Evolutionary conservation across 2,888 invertebrate species (phyloP).

Genomic region (Leptothorax acervorum): DNA sequence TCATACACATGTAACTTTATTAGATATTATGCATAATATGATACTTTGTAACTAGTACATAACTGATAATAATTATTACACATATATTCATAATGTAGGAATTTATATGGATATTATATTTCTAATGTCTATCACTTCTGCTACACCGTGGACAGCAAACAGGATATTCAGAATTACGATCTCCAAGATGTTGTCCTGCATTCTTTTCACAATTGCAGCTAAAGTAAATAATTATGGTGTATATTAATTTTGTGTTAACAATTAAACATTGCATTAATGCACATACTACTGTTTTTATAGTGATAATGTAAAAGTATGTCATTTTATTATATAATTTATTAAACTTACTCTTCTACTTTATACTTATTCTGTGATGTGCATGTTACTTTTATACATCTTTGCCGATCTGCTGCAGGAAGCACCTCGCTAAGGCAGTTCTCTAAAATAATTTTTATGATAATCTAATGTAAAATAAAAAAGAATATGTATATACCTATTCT

Average conservation of each 20-base stretch:
- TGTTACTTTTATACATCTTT: conserved; percentile 57
- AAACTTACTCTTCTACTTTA: conserved; percentile 45
- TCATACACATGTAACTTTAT: not conserved
- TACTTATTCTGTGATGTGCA: conserved; percentile 43
- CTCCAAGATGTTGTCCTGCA: conserved; percentile 35
- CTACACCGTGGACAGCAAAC: conserved; percentile 35
- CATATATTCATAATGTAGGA: not conserved
- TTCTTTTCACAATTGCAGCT: conserved; percentile 33
- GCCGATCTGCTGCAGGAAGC: conserved; percentile 31
- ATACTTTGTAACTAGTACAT: not conserved
- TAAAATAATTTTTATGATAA: conserved; percentile 31
- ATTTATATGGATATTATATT: not conserved
- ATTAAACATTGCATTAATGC: not conserved
- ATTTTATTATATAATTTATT: conserved; percentile 8
- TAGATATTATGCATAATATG: not conserved
- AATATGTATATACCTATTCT: not conserved
- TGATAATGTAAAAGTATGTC: not conserved
- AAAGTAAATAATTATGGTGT: not conserved
- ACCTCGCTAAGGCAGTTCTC: conserved; percentile 52
- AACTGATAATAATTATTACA: not conserved
- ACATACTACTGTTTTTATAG: conserved; percentile 3
- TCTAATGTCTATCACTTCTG: conserved; percentile 1
- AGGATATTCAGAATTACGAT: conserved; percentile 39
- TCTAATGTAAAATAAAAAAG: not conserved
- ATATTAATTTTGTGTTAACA: not conserved